These are phyloP conservation scores for Heliconius melpomene DNA, from an alignment of 1,140 invertebrate species.

Conservation along the genomic window DNA sequence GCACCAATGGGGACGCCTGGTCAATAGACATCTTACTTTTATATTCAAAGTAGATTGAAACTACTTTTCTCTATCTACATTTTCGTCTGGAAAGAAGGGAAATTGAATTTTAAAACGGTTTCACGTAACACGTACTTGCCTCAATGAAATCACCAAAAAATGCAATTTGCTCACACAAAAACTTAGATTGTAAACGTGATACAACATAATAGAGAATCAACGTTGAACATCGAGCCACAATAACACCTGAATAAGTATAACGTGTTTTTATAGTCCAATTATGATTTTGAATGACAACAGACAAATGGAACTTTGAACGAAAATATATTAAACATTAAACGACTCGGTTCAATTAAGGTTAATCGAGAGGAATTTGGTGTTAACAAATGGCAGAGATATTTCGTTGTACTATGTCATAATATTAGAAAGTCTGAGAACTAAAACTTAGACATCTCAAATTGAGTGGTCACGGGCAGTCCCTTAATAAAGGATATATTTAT, in stretches of 20 bases:
- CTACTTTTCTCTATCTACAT: conserved; percentile 72
- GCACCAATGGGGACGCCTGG: conserved; percentile 78
- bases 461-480: not conserved
- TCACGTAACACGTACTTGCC: conserved; percentile 17
- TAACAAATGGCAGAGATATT: not conserved
- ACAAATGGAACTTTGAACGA: conserved; percentile 39
- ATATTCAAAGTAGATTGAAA: conserved; percentile 58
- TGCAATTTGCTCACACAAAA: conserved; percentile 42
- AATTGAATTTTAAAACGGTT: conserved; percentile 37
- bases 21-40: conserved; percentile 79
- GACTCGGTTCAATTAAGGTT: conserved; percentile 61
- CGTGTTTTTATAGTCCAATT: conserved; percentile 24
- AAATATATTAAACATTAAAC: conserved; percentile 43
- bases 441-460: not conserved
- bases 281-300: conserved; percentile 26
- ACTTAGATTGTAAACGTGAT: conserved; percentile 16
- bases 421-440: not conserved
- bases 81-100: conserved; percentile 76
- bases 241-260: conserved; percentile 39
- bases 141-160: conserved; percentile 62
- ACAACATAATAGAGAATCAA: conserved; percentile 20
- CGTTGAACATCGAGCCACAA: conserved; percentile 37
- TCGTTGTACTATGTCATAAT: not conserved
- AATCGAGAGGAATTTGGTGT: conserved; percentile 52
- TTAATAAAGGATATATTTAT: not conserved